Percentiles rank a stretch among this genome's conserved stretches.
These are phyloP conservation scores for Brachyhypopomus occidentalis DNA, from an alignment of 2,113 vertebrate species.

Conservation along the genomic window DNA sequence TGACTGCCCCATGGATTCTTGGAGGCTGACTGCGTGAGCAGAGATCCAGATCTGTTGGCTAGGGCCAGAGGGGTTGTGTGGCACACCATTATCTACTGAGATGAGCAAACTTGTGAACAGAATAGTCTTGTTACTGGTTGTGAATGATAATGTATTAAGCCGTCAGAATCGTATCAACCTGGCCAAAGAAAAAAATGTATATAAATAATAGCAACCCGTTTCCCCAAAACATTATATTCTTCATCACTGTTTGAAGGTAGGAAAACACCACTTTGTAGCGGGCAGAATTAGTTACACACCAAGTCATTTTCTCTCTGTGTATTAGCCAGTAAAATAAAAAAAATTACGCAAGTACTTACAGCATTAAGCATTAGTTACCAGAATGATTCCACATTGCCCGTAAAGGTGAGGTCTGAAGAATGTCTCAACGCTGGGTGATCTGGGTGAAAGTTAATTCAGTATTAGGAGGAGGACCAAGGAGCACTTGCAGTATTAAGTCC, in stretches of 20 bases:
- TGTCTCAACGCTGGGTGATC: neutral
- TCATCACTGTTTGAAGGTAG: neutral
- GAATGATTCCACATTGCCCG: too few relatives aligned
- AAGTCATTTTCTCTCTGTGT: too few relatives aligned
- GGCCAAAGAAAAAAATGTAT: too few relatives aligned
- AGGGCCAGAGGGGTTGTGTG: too few relatives aligned
- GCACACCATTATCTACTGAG: too few relatives aligned
- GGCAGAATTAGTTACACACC: neutral
- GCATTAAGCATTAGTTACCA: neutral
- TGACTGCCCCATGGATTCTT: neutral
- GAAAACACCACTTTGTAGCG: neutral
- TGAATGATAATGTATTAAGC: too few relatives aligned
- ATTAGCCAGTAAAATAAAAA: neutral
- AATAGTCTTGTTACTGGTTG: too few relatives aligned
- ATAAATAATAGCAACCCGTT: neutral
- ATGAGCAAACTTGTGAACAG: too few relatives aligned
- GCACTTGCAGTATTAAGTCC: neutral
- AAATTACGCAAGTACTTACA: neutral
- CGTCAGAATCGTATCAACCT: too few relatives aligned
- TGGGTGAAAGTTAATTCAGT: slow-evolving; percentile 12
- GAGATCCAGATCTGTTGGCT: neutral
- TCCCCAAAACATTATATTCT: neutral
- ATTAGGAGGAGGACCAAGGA: neutral
- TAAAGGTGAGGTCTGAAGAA: neutral
- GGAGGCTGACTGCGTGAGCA: neutral